A percentile compares a stretch with the other conserved stretches of the same genome.
phyloP scores from a whole-genome alignment of 2,113 vertebrate species.

The Pterocles orientalis region DNA sequence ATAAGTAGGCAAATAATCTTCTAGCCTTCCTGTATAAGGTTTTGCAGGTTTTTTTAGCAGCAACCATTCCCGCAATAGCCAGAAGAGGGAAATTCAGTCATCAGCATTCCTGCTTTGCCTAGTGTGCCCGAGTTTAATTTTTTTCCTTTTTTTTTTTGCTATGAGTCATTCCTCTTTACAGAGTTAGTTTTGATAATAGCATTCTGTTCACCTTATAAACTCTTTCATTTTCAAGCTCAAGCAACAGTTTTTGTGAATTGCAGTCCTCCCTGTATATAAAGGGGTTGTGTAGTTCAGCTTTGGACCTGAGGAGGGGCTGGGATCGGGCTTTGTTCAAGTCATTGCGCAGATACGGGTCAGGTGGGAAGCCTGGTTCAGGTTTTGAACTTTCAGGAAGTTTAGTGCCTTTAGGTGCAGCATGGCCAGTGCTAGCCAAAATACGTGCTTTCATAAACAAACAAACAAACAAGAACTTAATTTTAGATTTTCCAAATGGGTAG shows the following conservation, averaged over 20 bases:
- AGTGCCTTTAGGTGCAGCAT: background rate
- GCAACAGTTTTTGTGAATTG: background rate
- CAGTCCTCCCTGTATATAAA: rapidly evolving
- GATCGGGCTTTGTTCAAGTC: rapidly evolving
- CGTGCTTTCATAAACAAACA: background rate
- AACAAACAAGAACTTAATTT: background rate
- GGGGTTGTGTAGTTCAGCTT: background rate
- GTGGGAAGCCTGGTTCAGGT: background rate
- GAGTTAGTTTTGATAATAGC: background rate
- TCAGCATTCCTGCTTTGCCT: background rate
- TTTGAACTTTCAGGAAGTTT: background rate
- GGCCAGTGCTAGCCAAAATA: background rate
- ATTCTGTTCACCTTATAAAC: background rate
- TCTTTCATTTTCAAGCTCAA: background rate
- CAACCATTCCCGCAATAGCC: constrained; percentile 2
- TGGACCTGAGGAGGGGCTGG: background rate
- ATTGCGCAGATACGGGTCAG: rapidly evolving
- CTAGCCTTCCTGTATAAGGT: constrained; percentile 13
- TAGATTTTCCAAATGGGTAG: background rate
- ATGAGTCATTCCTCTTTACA: background rate
- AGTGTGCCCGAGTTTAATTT: background rate
- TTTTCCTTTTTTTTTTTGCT: background rate
- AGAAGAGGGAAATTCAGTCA: constrained; percentile 46
- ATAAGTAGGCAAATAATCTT: constrained; percentile 47
- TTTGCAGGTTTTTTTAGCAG: constrained; percentile 38